Evolutionary conservation across 2,113 vertebrate genomes (phyloP), one percentile per base, ranked within the genome.

Genomic region (Ceratotherium simum): DNA sequence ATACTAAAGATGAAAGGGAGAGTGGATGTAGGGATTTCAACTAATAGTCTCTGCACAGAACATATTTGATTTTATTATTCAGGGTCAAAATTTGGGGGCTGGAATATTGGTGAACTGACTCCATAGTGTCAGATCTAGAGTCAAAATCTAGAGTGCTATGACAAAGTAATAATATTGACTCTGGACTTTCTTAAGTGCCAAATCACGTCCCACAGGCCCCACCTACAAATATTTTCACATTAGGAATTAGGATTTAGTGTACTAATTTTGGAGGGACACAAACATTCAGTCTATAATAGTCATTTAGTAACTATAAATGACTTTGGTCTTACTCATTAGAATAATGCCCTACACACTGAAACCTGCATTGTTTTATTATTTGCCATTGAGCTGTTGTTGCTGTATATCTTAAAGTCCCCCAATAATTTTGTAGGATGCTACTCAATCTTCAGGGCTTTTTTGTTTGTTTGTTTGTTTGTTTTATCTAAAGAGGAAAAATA

Each of bases 331-430:
- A 65, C 4, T 72, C 36, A 85, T 56, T 16, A 75, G 60, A 75
- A 85, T 31, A 65, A n/a, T 54, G 3, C 11, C 80, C 25, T 23
- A 23, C 8, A 54, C 5, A 16, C 9, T 9, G 18, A 85, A 75
- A 54, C 3, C 29, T 95, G 5, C 0, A 9, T 60, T 75, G 1
- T 75, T 73, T 73, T 18, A 51, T 67, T 42, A 73, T 51, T 93
- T 93, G 23, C 9, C 58, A 25, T 21, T 42, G 58, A 86, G 23
- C 18, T 62, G 12, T 76, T 56, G 7, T 42, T 93, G 33, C 33
- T 42, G 5, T 73, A 14, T 79, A 2, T 58, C 11, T 39, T 58
- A 48, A 79, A 89, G 58, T 39, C 25, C 7, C 5, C 0, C 4
- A 14, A 9, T 46, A 54, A 31, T 88, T 72, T 56, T 79, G 5